Evolutionary conservation across 2,113 vertebrate species (phyloP).

Genomic region (Sarotherodon lohbergeri): DNA sequence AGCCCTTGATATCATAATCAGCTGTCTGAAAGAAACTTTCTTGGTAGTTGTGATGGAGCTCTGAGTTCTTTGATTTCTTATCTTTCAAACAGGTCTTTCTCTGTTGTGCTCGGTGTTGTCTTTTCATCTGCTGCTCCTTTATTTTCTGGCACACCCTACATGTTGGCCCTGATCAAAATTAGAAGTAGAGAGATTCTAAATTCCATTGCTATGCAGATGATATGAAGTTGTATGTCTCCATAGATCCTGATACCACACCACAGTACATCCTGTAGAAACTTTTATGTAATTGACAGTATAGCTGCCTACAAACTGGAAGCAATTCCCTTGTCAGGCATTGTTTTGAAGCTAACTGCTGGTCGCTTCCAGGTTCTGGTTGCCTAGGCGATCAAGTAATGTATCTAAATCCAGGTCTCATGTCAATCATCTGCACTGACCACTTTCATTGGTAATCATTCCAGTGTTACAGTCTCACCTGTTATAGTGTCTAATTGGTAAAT

Average conservation of each 20-base stretch:
- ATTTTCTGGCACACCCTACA: background rate
- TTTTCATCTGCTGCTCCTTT: background rate
- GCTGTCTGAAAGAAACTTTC: background rate
- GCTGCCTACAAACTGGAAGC: background rate
- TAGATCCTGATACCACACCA: background rate
- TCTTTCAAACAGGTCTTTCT: background rate
- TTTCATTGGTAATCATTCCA: background rate
- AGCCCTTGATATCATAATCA: background rate
- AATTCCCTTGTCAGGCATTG: background rate
- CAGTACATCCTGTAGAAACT: background rate
- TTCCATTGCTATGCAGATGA: background rate
- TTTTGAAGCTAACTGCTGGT: background rate
- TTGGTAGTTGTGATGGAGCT: background rate
- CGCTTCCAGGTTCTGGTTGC: background rate
- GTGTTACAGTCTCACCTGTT: background rate
- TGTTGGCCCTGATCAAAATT: background rate
- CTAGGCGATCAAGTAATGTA: background rate
- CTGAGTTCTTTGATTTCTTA: background rate
- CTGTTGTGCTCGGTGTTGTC: background rate
- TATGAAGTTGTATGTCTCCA: background rate
- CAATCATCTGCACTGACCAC: background rate
- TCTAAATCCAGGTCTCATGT: background rate
- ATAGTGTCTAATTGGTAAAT: background rate
- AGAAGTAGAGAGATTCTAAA: background rate
- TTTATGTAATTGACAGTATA: background rate